Base-by-base conservation (phyloP, 37 sponge, comb jelly and placozoan genomes). In the Amphimedon queenslandica region DNA sequence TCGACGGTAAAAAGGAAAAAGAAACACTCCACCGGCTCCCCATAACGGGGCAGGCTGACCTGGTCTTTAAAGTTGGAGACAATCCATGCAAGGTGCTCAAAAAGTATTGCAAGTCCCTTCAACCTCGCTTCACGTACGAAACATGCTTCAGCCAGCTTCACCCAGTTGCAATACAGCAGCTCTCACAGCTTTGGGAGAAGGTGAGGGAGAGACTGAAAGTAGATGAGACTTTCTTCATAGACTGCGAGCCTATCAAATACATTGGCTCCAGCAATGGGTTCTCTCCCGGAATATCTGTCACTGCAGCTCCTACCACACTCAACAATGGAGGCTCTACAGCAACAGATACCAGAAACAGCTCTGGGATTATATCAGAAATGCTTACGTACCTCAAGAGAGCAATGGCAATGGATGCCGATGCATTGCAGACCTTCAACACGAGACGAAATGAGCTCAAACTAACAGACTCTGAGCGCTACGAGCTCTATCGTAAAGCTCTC, bases 41-140 rank as follows among this genome's bases (percentile, higher is more conserved):
- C 6, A 66, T 91, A 16, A 86, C 76, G 3, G 87, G 86, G 11
- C 75, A 82, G 5, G 63, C 67, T 8, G 84, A 86, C 72, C 47
- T 91, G 2, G 76, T 68, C 4, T 82, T 91, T 37, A 39, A 29
- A 16, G 83, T 78, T 37, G 83, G 78, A 57, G 80, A 82, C 1
- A 82, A 89, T 64, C 87, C 90, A 13, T 93, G 94, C 57, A 84
- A 89, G 71, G 83, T 86, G 38, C 41, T 93, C 1, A 70, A 57
- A 57, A 85, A 75, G 42, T 93, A 93, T 74, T 93, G 94, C 70
- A 78, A 89, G 25, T 53, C 72, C 25, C 37, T 93, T 3, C 64
- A 39, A 23, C 40, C 39, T 0, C 58, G 58, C 31, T 1, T 73
- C 31, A 40, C 70, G 0, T 71, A 73, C 58, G 92, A 91, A 11